Conservation (phyloP, 2,797 vertebrate genomes). For the Enteromius fasciolatus region DNA sequence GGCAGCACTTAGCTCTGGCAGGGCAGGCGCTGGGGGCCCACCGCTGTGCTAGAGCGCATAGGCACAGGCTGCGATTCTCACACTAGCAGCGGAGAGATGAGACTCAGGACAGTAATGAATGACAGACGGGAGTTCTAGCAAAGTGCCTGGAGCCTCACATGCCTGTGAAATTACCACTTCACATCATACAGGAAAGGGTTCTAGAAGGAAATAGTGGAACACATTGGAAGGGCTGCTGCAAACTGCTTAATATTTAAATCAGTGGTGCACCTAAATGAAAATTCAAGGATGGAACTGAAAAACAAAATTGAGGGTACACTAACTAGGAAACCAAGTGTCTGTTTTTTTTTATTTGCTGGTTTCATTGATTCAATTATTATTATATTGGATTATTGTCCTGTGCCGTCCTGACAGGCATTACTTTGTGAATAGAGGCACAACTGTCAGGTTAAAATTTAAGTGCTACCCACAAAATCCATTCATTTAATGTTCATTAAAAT, state of each 20-base stretch:
- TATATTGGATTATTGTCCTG: neutral
- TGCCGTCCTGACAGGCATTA: neutral
- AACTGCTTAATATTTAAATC: constrained; percentile 6
- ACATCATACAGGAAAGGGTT: constrained; percentile 4
- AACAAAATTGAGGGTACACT: neutral
- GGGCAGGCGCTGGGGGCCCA: constrained; percentile 5
- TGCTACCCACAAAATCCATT: neutral
- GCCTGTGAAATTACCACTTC: constrained; percentile 23
- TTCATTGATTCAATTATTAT: neutral
- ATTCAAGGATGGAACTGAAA: neutral
- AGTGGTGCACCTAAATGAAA: neutral
- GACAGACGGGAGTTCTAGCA: neutral
- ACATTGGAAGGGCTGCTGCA: neutral
- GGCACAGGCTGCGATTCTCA: constrained; percentile 20
- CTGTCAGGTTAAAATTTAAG: neutral
- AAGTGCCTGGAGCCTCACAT: constrained; percentile 12
- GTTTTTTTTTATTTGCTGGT: constrained; percentile 3
- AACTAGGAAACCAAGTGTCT: neutral
- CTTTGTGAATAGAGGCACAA: neutral
- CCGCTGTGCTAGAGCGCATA: constrained; percentile 1
- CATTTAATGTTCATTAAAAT: neutral
- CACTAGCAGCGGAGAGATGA: constrained; percentile 7
- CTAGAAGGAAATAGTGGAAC: neutral
- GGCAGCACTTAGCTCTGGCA: constrained; percentile 10
- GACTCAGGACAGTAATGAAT: constrained; percentile 33